Base-by-base conservation (phyloP, 2,113 vertebrate species). In the Clarias gariepinus region DNA sequence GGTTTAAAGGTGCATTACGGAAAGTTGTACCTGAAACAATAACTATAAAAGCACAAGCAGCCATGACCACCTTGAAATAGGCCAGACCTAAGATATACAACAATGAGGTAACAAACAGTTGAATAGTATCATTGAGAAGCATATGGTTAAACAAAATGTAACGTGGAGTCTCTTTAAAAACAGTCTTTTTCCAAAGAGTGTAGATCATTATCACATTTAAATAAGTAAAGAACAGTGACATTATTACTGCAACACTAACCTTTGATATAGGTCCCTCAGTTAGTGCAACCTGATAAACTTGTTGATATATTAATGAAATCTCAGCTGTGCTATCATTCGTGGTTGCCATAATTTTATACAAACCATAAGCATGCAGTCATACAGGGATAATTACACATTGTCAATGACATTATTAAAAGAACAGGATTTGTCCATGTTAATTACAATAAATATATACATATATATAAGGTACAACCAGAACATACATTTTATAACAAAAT, bases 101-200 rank as follows among this genome's bases (percentile, higher is more conserved):
- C 57, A 86, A 4, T 3, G 52, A 23, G 0, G 80, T 79, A 33
- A 79, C n/a, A 15, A 36, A 23, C 30, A 86, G 71, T 33, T 86
- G 84, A 25, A 89, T 33, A 0, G 88, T 41, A 57, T 89, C 88
- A 33, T 83, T 89, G 12, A 86, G 12, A 25, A 89, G 81, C 88
- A 86, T 89, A 76, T 90, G 88, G 16, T 74, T 76, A 79, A 90
- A 90, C 28, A 89, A 57, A 33, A 89, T 81, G 64, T 89, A 89
- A 8, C 88, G 85, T 36, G 88, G 66, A 47, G 55, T 61, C 88
- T 87, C 85, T 84, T 68, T 86, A 53, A 89, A 89, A 19, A 41
- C 53, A 76, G 23, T 30, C 30, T 86, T 88, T 21, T 83, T 89
- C 23, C 73, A 10, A 18, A 90, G 80, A 64, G 87, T 77, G 60